Percentiles rank a stretch among this genome's conserved stretches.
Evolutionary conservation across 2,888 invertebrate species (phyloP).

Genomic region (Agriopis marginaria): DNA sequence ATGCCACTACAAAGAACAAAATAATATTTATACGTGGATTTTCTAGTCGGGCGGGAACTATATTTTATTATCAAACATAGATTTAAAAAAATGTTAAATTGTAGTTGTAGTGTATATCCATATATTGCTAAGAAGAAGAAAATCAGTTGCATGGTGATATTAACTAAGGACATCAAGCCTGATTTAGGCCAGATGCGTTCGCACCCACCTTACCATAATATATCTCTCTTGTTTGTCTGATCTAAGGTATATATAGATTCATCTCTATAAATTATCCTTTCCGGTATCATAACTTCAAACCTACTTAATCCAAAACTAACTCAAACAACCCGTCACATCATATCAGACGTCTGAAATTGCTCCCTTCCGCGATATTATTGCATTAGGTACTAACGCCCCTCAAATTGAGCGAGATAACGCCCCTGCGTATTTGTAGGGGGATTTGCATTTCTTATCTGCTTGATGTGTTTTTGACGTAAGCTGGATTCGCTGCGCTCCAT

Average conservation of each 20-base stretch:
- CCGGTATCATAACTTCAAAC: conserved; percentile 7
- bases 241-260: background rate
- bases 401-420: conserved; percentile 66
- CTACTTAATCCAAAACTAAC: conserved; percentile 39
- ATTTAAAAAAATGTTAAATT: too few relatives aligned
- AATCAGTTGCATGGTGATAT: too few relatives aligned
- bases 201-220: too few relatives aligned
- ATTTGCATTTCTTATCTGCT: conserved; percentile 65
- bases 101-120: too few relatives aligned
- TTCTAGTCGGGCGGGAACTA: too few relatives aligned
- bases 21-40: too few relatives aligned
- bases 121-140: too few relatives aligned
- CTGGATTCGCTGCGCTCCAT: conserved; percentile 38
- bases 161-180: too few relatives aligned
- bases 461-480: conserved; percentile 54
- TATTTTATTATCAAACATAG: too few relatives aligned
- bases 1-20: too few relatives aligned
- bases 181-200: too few relatives aligned
- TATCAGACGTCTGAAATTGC: conserved; percentile 57
- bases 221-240: too few relatives aligned
- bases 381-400: conserved; percentile 52
- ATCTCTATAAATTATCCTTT: conserved; percentile 10
- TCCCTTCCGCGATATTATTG: conserved; percentile 65
- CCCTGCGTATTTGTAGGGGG: conserved; percentile 60
- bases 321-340: conserved; percentile 49